Percentiles rank a stretch among this genome's conserved stretches.
phyloP scores from a whole-genome alignment of 2,113 vertebrate genomes.

The Ptyas mucosa region DNA sequence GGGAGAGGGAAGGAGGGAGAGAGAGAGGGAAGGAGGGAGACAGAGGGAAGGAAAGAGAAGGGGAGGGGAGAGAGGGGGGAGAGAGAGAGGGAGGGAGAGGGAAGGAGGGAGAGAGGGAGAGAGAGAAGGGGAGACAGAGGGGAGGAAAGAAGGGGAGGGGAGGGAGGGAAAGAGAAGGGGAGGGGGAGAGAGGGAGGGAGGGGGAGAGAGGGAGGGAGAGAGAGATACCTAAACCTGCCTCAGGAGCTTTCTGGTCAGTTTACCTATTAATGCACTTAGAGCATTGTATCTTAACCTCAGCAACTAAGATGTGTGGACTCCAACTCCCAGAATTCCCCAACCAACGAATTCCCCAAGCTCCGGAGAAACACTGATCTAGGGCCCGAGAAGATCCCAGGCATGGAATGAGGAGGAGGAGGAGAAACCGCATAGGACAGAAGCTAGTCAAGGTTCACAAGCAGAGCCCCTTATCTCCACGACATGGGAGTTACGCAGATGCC shows the following conservation, averaged over 20 bases:
- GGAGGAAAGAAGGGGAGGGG: rapidly evolving
- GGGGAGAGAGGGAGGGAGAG: no score
- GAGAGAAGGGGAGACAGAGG: no score
- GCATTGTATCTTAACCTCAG: not conserved
- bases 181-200: no score
- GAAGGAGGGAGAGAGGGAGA: rapidly evolving
- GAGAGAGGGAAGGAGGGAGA: no score
- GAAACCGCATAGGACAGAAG: not conserved
- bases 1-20: rapidly evolving
- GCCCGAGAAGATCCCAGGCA: not conserved
- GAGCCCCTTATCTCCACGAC: not conserved
- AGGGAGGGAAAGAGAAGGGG: no score
- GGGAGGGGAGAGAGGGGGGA: no score
- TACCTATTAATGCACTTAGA: not conserved
- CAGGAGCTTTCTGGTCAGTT: not conserved
- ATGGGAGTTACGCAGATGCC: not conserved
- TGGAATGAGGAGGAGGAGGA: not conserved
- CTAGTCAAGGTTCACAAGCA: not conserved
- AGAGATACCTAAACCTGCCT: not conserved
- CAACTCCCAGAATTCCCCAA: not conserved
- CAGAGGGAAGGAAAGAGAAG: no score
- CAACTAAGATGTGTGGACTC: not conserved
- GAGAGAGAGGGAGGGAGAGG: no score
- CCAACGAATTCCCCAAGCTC: not conserved
- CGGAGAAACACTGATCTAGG: not conserved